Evolutionary conservation across 2,113 vertebrate species (phyloP).

Genomic region (Peromyscus californicus): DNA sequence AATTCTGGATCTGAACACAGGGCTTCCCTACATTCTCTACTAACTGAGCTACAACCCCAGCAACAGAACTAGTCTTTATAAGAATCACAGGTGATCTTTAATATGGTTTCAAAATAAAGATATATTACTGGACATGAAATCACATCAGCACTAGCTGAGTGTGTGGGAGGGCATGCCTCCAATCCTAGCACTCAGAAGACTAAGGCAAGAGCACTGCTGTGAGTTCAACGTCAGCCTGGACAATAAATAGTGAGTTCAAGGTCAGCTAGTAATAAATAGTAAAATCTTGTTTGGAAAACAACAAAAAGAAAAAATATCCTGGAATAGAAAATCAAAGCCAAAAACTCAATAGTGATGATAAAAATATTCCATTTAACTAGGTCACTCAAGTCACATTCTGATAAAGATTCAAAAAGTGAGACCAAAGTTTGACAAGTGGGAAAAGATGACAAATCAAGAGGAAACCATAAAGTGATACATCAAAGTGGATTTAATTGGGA

Average conservation of each 20-base stretch:
- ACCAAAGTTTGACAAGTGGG: slow-evolving; percentile 13
- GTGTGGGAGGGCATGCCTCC: neutral
- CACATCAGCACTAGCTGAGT: neutral
- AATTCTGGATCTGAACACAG: neutral
- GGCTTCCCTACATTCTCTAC: neutral
- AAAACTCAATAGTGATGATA: neutral
- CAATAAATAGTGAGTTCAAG: neutral
- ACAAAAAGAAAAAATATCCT: neutral
- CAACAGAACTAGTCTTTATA: neutral
- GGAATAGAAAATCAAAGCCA: slow-evolving; percentile 27
- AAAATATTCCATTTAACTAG: slow-evolving; percentile 17
- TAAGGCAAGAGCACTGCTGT: neutral
- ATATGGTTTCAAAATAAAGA: slow-evolving; percentile 55
- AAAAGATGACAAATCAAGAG: slow-evolving; percentile 19
- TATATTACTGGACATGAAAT: neutral
- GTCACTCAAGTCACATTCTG: neutral
- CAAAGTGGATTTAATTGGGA: neutral
- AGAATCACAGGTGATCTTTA: slow-evolving; percentile 29
- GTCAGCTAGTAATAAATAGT: neutral
- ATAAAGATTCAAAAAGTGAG: slow-evolving; percentile 23
- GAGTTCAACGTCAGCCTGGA: neutral
- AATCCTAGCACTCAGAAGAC: neutral
- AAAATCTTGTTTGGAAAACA: neutral
- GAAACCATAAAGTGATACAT: slow-evolving; percentile 15
- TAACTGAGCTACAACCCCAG: neutral